Evolutionary conservation across 2,888 invertebrate species (phyloP).

Genomic region (Cephus sareptanus): DNA sequence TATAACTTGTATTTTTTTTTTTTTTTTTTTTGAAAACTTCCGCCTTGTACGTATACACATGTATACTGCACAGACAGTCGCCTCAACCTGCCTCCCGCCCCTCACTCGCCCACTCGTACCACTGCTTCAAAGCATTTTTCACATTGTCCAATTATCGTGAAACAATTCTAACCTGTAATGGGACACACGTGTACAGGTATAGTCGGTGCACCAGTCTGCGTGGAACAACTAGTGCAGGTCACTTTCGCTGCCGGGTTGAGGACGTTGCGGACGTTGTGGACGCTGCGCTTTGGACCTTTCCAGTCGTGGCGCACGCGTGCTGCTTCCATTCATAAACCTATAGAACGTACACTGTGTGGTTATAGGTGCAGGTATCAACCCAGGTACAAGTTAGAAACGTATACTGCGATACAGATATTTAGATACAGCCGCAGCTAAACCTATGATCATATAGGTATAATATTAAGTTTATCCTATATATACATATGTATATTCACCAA

Average conservation of each 20-base stretch:
- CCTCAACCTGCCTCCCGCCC: not conserved
- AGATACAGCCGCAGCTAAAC: not conserved
- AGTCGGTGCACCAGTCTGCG: constrained; percentile 1
- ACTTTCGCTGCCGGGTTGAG: constrained; percentile 45
- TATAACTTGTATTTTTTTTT: not conserved
- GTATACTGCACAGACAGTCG: constrained; percentile 5
- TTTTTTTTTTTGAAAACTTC: not conserved
- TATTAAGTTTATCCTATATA: not conserved
- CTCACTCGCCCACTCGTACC: not conserved
- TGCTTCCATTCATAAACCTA: constrained; percentile 57
- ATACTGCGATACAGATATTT: not conserved
- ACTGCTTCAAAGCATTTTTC: constrained; percentile 1
- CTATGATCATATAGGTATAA: not conserved
- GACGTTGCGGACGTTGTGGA: not conserved
- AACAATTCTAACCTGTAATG: constrained; percentile 32
- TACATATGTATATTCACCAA: not conserved
- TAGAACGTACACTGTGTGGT: constrained; percentile 12
- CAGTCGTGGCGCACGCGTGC: constrained; percentile 55
- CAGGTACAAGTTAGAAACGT: not conserved
- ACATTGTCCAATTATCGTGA: constrained; percentile 43
- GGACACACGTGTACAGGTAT: not conserved
- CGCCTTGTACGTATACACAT: not conserved
- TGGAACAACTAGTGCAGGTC: constrained; percentile 42
- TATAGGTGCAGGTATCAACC: not conserved
- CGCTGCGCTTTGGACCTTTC: constrained; percentile 31